These are phyloP conservation scores for Stomorhina lunata DNA, from an alignment of 2,888 invertebrate species.

Conservation along the genomic window DNA sequence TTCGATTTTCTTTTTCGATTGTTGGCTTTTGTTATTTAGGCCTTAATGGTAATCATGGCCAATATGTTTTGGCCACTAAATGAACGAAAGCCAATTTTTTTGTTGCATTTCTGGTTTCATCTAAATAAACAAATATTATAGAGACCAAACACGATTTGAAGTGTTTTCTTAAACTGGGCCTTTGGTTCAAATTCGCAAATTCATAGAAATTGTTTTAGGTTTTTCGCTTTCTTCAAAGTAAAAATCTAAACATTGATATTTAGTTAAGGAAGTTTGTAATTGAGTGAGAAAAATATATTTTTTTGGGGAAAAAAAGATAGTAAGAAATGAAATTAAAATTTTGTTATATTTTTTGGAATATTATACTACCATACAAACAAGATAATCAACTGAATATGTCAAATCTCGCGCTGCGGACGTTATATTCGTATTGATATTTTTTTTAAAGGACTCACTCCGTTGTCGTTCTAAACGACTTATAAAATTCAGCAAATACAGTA, in stretches of 20 bases:
- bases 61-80: neutral
- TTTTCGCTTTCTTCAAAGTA: too few relatives aligned
- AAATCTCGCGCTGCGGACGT: too few relatives aligned
- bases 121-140: constrained; percentile 19
- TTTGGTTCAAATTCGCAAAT: neutral
- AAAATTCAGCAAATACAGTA: too few relatives aligned
- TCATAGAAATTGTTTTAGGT: neutral
- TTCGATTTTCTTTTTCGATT: constrained; percentile 49
- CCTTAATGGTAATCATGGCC: constrained; percentile 20
- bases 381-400: too few relatives aligned
- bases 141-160: neutral
- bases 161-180: constrained; percentile 7
- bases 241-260: too few relatives aligned
- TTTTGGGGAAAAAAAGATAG: neutral
- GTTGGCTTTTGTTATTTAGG: too few relatives aligned
- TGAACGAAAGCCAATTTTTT: neutral
- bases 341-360: neutral
- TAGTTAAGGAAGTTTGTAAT: neutral
- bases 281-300: constrained; percentile 7
- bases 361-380: too few relatives aligned
- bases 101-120: constrained; percentile 12
- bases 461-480: too few relatives aligned
- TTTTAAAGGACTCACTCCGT: too few relatives aligned
- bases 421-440: too few relatives aligned
- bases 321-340: constrained; percentile 23